Conservation (phyloP, 2,888 invertebrate genomes). For the Aporophyla nigra region DNA sequence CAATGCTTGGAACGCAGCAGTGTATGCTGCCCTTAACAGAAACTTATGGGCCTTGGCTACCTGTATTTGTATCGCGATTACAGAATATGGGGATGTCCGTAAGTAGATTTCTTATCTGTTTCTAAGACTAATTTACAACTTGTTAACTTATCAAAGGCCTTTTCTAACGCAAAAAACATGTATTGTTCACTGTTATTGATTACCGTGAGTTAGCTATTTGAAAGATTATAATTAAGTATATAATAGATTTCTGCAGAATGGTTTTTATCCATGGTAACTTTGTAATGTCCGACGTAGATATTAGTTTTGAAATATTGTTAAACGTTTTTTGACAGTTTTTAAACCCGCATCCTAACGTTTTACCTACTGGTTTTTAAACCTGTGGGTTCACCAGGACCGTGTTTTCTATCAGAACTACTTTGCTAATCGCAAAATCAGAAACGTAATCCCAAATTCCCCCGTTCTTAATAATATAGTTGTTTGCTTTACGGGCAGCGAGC, state of each 20-base stretch:
- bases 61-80: constrained; percentile 40
- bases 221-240: no score
- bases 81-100: constrained; percentile 56
- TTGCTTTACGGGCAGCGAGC: constrained; percentile 12
- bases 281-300: no score
- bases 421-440: neutral
- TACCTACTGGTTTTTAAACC: no score
- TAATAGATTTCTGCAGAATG: neutral
- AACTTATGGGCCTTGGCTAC: constrained; percentile 56
- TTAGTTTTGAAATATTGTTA: neutral
- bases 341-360: no score
- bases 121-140: neutral
- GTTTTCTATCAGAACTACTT: neutral
- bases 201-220: neutral
- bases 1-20: constrained; percentile 54
- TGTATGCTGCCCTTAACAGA: constrained; percentile 53
- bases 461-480: constrained; percentile 25
- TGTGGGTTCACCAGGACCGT: no score
- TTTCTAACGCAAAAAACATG: neutral
- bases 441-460: neutral
- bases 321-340: neutral
- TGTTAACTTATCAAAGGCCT: constrained; percentile 3
- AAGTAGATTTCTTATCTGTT: constrained; percentile 16
- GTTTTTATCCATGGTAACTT: neutral
- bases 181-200: neutral